Base-by-base conservation (phyloP, 2,888 invertebrate genomes). In the Salticus scenicus region DNA sequence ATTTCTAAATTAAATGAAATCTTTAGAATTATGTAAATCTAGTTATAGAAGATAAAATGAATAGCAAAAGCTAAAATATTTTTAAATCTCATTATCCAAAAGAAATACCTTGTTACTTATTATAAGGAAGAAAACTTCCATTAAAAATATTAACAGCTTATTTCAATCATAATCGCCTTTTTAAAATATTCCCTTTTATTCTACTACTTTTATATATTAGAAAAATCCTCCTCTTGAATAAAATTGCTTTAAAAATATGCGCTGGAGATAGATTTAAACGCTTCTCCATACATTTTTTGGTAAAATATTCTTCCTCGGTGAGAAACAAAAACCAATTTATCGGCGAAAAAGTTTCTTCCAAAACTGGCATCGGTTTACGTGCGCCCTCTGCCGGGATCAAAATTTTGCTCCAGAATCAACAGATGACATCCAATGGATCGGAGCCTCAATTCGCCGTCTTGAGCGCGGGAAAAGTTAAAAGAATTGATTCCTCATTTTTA, bases 381-480 rank as follows among this genome's bases (percentile, higher is more conserved):
- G 57, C 57, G 57, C 57, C 57, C 57, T 57, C 57, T 57, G 24
- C 24, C 57, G 57, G 57, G 20, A 20, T 57, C 24, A 4, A 8
- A 24, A 57, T 57, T 57, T 57, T 12, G 20, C 57, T 24, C 57
- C 57, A 57, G 57, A 57, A 57, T 57, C 57, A 57, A 57, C 57
- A 57, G 57, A 57, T 57, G 57, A 57, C 57, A 24, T 17, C 57
- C 57, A 57, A 57, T 24, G 57, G 57, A 57, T 24, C 57, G 57
- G 57, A 57, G 57, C 57, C 17, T 57, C 24, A 24, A 57, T 57
- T 57, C 57, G 57, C 7, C 57, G 57, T 57, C 20, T 57, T 24
- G 24, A 57, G 57, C 57, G 57, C 57, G 57, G 57, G 57, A 57
- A 57, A 57, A 57, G 57, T 57, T 57, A 24, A 57, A 57, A 20